Conservation (phyloP, 2,888 invertebrate genomes). For the Zaprionus obscuricornis region DNA sequence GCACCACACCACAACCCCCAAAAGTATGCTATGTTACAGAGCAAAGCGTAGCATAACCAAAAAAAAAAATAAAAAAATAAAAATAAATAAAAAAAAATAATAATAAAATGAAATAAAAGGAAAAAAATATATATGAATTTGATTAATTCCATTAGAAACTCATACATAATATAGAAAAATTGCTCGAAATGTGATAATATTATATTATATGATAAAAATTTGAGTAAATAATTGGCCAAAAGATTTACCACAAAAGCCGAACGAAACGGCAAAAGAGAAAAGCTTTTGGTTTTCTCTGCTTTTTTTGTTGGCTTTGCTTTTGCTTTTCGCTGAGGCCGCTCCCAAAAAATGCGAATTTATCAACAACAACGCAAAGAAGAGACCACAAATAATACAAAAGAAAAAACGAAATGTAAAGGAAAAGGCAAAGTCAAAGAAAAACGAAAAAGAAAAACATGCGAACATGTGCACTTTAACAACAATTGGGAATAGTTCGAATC, state of each 20-base stretch:
- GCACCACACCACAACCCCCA: slow-evolving; percentile 59
- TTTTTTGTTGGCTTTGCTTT: slow-evolving; percentile 24
- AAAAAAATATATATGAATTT: too few relatives aligned
- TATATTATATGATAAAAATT: background rate
- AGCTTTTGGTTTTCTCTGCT: slow-evolving; percentile 40
- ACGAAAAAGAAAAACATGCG: too few relatives aligned
- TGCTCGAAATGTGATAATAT: background rate
- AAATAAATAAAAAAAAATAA: background rate
- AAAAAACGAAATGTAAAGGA: slow-evolving; percentile 10
- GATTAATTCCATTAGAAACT: too few relatives aligned
- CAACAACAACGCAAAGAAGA: slow-evolving; percentile 51
- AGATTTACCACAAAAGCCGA: slow-evolving; percentile 25
- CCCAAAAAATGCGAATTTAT: slow-evolving; percentile 66
- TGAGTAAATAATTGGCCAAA: slow-evolving; percentile 33
- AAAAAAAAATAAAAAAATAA: slow-evolving; percentile 32
- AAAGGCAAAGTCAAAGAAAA: slow-evolving; percentile 26
- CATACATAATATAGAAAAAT: too few relatives aligned
- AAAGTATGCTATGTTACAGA: slow-evolving; percentile 55
- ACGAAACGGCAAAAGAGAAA: slow-evolving; percentile 51
- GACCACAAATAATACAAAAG: slow-evolving; percentile 21
- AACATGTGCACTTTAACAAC: too few relatives aligned
- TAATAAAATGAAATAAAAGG: slow-evolving; percentile 9
- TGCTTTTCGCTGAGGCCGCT: slow-evolving; percentile 51
- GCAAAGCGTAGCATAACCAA: slow-evolving; percentile 41
- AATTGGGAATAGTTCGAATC: too few relatives aligned